These are phyloP conservation scores for Benthosema pterotum DNA, from an alignment of 2,797 vertebrate genomes.

Conservation along the genomic window DNA sequence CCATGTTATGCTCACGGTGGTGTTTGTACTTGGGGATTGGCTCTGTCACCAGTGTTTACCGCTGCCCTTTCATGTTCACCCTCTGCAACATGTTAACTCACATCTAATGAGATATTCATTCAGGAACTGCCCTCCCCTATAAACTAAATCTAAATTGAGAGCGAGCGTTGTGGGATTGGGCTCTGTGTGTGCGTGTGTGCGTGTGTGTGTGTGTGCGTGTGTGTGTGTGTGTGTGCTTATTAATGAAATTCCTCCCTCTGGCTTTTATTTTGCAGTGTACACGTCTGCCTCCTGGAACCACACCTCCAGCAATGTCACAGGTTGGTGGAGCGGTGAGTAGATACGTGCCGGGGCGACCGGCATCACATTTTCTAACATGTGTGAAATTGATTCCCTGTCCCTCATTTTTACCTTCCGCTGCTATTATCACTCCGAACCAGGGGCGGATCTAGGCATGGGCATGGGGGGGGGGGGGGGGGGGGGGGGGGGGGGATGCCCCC, in stretches of 20 bases:
- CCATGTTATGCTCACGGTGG: constrained; percentile 52
- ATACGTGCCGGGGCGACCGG: background rate
- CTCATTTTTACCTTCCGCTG: constrained; percentile 21
- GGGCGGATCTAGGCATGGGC: too few relatives aligned
- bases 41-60: constrained; percentile 67
- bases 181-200: too few relatives aligned
- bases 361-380: constrained; percentile 12
- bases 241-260: constrained; percentile 50
- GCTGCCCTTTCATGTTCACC: constrained; percentile 50
- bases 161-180: constrained; percentile 22
- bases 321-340: constrained; percentile 65
- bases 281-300: constrained; percentile 70
- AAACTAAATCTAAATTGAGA: constrained; percentile 40
- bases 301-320: constrained; percentile 67
- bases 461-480: too few relatives aligned
- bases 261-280: constrained; percentile 73
- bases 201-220: too few relatives aligned
- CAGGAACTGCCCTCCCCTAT: constrained; percentile 10
- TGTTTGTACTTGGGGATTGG: constrained; percentile 55
- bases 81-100: constrained; percentile 50
- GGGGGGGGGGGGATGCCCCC: too few relatives aligned
- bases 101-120: constrained; percentile 57
- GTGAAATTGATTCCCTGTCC: constrained; percentile 26
- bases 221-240: too few relatives aligned
- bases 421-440: too few relatives aligned